Percentiles rank a stretch among this genome's conserved stretches.
Evolutionary conservation across 2,113 vertebrate species (phyloP).

Genomic region (Hydropotes inermis): DNA sequence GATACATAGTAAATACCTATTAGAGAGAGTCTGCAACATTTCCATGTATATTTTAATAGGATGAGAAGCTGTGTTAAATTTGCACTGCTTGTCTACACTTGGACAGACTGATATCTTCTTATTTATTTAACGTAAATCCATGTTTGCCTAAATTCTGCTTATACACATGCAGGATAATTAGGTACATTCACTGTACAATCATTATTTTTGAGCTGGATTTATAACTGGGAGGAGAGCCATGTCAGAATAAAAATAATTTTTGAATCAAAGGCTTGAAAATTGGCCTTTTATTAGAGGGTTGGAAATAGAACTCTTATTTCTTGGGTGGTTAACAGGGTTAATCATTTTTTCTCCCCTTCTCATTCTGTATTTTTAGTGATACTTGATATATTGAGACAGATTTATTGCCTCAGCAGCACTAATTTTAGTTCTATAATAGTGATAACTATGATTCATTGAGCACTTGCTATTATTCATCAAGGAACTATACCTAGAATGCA

Average conservation of each 20-base stretch:
- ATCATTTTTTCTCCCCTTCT: background rate
- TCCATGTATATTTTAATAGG: constrained; percentile 12
- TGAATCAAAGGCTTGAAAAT: constrained; percentile 15
- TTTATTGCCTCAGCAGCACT: background rate
- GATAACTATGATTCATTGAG: background rate
- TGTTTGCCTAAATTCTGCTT: background rate
- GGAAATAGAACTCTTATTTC: constrained; percentile 1
- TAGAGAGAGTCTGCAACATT: background rate
- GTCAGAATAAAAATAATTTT: constrained; percentile 21
- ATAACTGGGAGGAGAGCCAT: background rate
- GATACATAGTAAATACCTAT: constrained; percentile 32
- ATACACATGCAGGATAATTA: background rate
- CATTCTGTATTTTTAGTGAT: background rate
- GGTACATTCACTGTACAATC: background rate
- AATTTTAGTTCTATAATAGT: background rate
- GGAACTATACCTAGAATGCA: background rate
- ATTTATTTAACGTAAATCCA: background rate
- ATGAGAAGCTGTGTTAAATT: background rate
- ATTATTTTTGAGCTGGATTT: constrained; percentile 29
- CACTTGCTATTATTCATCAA: background rate
- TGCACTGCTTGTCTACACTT: background rate
- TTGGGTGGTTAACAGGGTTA: background rate
- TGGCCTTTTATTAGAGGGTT: background rate
- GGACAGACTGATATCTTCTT: constrained; percentile 5
- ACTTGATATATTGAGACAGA: background rate